Percentiles rank a stretch among this genome's conserved stretches.
phyloP scores from a whole-genome alignment of 2,113 vertebrate genomes.

The Romanogobio albipinnatus region DNA sequence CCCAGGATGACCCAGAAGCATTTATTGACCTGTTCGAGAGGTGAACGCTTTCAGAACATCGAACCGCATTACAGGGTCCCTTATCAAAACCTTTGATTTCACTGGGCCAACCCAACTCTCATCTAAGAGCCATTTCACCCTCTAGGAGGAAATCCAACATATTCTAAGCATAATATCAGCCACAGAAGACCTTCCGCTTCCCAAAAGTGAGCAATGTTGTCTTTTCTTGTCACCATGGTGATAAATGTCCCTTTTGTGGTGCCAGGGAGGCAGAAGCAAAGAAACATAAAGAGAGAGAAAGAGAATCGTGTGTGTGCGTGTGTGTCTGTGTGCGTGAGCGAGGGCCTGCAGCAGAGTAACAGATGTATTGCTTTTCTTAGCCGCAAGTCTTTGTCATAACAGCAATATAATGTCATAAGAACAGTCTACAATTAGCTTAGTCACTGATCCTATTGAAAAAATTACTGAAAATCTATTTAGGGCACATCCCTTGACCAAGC shows the following conservation, averaged over 20 bases:
- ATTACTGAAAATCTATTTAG: conserved; percentile 16
- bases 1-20: too few relatives aligned
- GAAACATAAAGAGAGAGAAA: conserved; percentile 22
- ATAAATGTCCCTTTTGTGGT: conserved; percentile 61
- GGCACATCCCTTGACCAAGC: conserved; percentile 5
- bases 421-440: conserved; percentile 6
- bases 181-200: conserved; percentile 59
- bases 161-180: conserved; percentile 59
- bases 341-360: conserved; percentile 48
- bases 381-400: conserved; percentile 19
- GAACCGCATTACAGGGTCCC: too few relatives aligned
- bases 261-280: conserved; percentile 52
- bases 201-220: conserved; percentile 61
- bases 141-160: conserved; percentile 55
- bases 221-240: conserved; percentile 58
- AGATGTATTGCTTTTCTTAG: conserved; percentile 34
- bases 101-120: conserved; percentile 27
- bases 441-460: conserved; percentile 21
- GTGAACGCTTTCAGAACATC: too few relatives aligned
- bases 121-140: conserved; percentile 35
- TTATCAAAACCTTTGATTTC: conserved; percentile 44
- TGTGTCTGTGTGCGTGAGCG: conserved; percentile 46
- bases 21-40: too few relatives aligned
- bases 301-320: conserved; percentile 49
- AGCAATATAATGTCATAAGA: conserved; percentile 11